phyloP scores from a whole-genome alignment of 1,140 invertebrate species.

The Andrena cerasifolii region DNA sequence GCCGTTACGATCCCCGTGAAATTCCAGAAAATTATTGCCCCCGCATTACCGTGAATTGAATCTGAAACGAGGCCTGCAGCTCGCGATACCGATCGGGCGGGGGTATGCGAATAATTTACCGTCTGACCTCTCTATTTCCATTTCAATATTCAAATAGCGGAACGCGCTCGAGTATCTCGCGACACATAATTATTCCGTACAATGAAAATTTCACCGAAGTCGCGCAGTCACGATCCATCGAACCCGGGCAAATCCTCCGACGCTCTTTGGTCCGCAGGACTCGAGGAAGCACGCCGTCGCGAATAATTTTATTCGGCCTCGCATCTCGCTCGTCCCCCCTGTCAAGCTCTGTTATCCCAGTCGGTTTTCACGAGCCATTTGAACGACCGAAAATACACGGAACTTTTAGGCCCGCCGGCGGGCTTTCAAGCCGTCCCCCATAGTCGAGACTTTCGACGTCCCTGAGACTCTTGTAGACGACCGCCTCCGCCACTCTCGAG shows the following conservation, averaged over 20 bases:
- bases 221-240: too few species aligned
- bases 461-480: not conserved
- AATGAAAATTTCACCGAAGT: too few species aligned
- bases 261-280: too few species aligned
- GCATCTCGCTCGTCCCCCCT: not conserved
- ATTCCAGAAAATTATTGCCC: not conserved
- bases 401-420: slow-evolving; percentile 5
- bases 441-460: not conserved
- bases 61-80: too few species aligned
- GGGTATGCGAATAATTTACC: not conserved
- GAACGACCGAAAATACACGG: not conserved
- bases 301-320: not conserved
- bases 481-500: not conserved
- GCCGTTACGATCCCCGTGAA: not conserved
- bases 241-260: not conserved
- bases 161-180: too few species aligned
- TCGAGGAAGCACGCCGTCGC: not conserved
- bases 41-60: not conserved
- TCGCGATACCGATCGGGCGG: not conserved
- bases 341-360: slow-evolving; percentile 4
- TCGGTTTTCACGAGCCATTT: slow-evolving; percentile 4
- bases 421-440: not conserved
- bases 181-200: too few species aligned
- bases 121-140: too few species aligned
- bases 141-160: too few species aligned